Evolutionary conservation across 2,113 vertebrate genomes (phyloP).

Genomic region (Menidia beryllina): DNA sequence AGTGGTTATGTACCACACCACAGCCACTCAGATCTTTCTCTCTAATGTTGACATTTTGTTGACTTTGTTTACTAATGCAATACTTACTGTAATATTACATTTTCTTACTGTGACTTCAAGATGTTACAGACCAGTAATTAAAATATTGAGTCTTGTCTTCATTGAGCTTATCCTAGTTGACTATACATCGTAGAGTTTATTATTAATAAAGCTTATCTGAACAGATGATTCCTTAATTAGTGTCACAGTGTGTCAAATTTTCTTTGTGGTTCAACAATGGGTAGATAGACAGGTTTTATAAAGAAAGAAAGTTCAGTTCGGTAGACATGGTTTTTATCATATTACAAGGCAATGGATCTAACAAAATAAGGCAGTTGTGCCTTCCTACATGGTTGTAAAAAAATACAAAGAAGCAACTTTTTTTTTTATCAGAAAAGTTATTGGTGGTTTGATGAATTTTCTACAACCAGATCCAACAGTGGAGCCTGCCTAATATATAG

Average conservation of each 20-base stretch:
- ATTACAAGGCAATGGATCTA: too few relatives aligned
- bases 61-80: background rate
- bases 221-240: background rate
- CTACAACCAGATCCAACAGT: background rate
- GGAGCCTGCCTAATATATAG: too few relatives aligned
- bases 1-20: constrained; percentile 30
- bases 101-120: too few relatives aligned
- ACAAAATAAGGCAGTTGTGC: too few relatives aligned
- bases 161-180: background rate
- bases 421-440: background rate
- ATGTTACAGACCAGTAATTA: too few relatives aligned
- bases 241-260: background rate
- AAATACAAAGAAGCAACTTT: background rate
- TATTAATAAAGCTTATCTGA: background rate
- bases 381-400: background rate
- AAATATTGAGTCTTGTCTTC: too few relatives aligned
- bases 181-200: background rate
- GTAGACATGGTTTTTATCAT: too few relatives aligned
- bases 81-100: background rate
- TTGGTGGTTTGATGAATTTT: background rate
- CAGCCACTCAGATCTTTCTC: constrained; percentile 22
- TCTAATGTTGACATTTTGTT: background rate
- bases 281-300: background rate
- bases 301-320: background rate
- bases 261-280: background rate